Conservation (phyloP, 2,888 invertebrate species). For the Meteorus cinctellus region DNA sequence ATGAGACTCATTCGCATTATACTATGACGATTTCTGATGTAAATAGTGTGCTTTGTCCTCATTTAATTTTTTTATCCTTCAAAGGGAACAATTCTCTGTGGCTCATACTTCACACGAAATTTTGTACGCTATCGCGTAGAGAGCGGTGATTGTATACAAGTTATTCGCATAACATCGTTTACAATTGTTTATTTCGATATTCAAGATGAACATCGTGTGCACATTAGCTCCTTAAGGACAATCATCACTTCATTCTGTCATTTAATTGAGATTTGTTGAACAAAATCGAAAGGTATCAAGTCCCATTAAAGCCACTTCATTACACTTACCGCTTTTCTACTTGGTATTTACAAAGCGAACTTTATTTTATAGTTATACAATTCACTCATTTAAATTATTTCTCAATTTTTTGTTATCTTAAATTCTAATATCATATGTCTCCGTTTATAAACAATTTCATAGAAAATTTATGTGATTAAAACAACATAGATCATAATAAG, state of each 20-base stretch:
- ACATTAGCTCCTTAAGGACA: background rate
- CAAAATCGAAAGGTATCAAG: background rate
- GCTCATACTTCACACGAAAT: background rate
- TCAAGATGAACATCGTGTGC: background rate
- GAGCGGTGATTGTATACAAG: background rate
- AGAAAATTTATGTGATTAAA: slow-evolving; percentile 72
- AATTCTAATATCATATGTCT: slow-evolving; percentile 61
- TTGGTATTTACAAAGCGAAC: slow-evolving; percentile 62
- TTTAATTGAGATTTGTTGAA: slow-evolving; percentile 19
- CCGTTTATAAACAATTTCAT: slow-evolving; percentile 70
- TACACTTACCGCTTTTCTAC: slow-evolving; percentile 39
- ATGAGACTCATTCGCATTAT: background rate
- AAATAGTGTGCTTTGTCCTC: background rate
- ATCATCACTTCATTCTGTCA: background rate
- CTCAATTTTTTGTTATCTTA: slow-evolving; percentile 53
- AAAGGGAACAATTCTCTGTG: background rate
- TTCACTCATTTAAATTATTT: slow-evolving; percentile 28
- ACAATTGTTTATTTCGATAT: background rate
- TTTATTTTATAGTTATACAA: slow-evolving; percentile 30
- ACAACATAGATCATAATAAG: slow-evolving; percentile 66
- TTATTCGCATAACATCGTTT: background rate
- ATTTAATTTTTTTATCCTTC: background rate
- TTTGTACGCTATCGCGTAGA: background rate
- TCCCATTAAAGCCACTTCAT: slow-evolving; percentile 10
- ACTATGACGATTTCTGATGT: background rate